A percentile compares a stretch with the other conserved stretches of the same genome.
These are phyloP conservation scores for Metaphire vulgaris DNA, from an alignment of 1,140 invertebrate species.

Conservation along the genomic window DNA sequence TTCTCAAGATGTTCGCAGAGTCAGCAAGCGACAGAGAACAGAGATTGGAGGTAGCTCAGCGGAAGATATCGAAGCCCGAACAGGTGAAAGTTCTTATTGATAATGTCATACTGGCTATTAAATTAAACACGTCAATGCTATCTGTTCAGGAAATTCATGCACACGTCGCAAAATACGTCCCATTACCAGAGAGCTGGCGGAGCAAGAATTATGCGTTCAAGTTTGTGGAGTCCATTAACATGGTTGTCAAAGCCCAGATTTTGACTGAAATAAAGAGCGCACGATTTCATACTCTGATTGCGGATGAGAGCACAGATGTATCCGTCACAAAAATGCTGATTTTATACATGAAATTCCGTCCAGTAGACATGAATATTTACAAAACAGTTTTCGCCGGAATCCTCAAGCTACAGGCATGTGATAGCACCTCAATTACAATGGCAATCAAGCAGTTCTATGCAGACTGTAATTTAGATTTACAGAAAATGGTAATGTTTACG, in stretches of 20 bases:
- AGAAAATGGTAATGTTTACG: background rate
- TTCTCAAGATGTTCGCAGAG: background rate
- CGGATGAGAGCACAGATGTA: slow-evolving; percentile 24
- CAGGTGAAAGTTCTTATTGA: background rate
- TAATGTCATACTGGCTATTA: background rate
- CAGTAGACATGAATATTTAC: slow-evolving; percentile 5
- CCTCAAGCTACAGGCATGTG: background rate
- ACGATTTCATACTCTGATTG: slow-evolving; percentile 24
- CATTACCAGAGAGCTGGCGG: background rate
- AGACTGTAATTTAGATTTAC: background rate
- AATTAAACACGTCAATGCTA: background rate
- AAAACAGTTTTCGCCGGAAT: slow-evolving; percentile 19
- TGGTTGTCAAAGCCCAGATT: background rate
- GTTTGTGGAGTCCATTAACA: slow-evolving; percentile 25
- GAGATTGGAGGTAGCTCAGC: background rate
- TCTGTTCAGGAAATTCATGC: background rate
- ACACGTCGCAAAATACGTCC: background rate
- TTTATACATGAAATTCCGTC: slow-evolving; percentile 18
- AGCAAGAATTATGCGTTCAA: slow-evolving; percentile 16
- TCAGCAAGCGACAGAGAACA: background rate
- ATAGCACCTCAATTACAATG: slow-evolving; percentile 4
- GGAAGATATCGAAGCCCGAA: background rate
- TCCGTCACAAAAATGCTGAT: slow-evolving; percentile 19
- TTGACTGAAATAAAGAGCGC: background rate
- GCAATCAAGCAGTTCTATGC: slow-evolving; percentile 15